Percentiles rank a stretch among this genome's conserved stretches.
Evolutionary conservation across 64 coral and sea anemone species (phyloP).

Genomic region (Trachythela sp.): DNA sequence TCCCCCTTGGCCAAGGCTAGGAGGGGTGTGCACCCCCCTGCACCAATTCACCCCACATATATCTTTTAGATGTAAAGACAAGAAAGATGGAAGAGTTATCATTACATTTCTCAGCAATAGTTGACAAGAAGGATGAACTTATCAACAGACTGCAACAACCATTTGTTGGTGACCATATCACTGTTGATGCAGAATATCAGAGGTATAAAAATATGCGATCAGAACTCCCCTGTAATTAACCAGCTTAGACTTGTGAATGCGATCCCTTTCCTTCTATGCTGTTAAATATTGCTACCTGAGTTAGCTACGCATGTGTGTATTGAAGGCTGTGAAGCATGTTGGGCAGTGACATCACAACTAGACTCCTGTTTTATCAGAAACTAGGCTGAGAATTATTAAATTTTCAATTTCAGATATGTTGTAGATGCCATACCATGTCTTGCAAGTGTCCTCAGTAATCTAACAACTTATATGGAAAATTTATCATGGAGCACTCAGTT

Average conservation of each 20-base stretch:
- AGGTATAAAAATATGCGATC: conserved; percentile 38
- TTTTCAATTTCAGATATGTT: conserved; percentile 35
- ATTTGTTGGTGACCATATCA: conserved; percentile 84
- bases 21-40: too few species aligned
- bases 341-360: too few species aligned
- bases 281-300: too few species aligned
- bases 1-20: too few species aligned
- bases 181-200: conserved; percentile 86
- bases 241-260: too few species aligned
- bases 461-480: conserved; percentile 66
- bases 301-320: too few species aligned
- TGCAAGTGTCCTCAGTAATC: conserved; percentile 47
- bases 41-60: background rate
- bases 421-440: conserved; percentile 61
- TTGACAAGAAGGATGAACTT: conserved; percentile 80
- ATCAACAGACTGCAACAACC: conserved; percentile 83
- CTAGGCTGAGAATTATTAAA: too few species aligned
- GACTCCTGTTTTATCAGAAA: too few species aligned
- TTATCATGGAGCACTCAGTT: conserved; percentile 65
- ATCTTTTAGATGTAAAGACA: background rate
- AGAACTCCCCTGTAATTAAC: background rate
- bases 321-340: too few species aligned
- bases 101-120: conserved; percentile 65
- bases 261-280: too few species aligned
- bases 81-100: conserved; percentile 57